phyloP scores from a whole-genome alignment of 2,888 invertebrate genomes.

The Hylaea fasciaria region DNA sequence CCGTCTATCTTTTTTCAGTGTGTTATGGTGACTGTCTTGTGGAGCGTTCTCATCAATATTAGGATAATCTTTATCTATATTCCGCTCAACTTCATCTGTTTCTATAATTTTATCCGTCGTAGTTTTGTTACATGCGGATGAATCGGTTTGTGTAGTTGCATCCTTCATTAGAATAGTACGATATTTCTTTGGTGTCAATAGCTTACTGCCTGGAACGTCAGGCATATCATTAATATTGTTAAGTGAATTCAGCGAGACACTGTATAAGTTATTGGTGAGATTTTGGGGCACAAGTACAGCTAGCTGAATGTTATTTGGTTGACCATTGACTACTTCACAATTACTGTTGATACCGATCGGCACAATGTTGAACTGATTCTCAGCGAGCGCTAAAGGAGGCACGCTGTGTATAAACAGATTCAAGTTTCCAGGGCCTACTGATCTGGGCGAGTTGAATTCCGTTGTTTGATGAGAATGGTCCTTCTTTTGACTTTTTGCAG shows the following conservation, averaged over 20 bases:
- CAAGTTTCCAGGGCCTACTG: slow-evolving; percentile 70
- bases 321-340: slow-evolving; percentile 71
- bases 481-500: slow-evolving; percentile 73
- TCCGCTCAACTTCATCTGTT: slow-evolving; percentile 67
- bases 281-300: slow-evolving; percentile 86
- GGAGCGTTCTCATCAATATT: slow-evolving; percentile 82
- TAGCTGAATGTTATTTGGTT: slow-evolving; percentile 83
- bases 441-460: slow-evolving; percentile 75
- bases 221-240: slow-evolving; percentile 65
- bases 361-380: slow-evolving; percentile 76
- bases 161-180: slow-evolving; percentile 83
- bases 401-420: slow-evolving; percentile 78
- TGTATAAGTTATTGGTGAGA: slow-evolving; percentile 72
- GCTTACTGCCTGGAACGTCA: slow-evolving; percentile 59
- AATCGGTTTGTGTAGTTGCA: slow-evolving; percentile 89
- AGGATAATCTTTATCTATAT: slow-evolving; percentile 82
- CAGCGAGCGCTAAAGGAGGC: slow-evolving; percentile 71
- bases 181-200: slow-evolving; percentile 79
- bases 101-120: slow-evolving; percentile 66
- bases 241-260: slow-evolving; percentile 73
- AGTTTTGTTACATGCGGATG: slow-evolving; percentile 52
- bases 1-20: slow-evolving; percentile 81
- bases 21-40: slow-evolving; percentile 76
- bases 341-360: slow-evolving; percentile 74
- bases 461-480: slow-evolving; percentile 75